Evolutionary conservation across 2,888 invertebrate genomes (phyloP), one percentile per base, ranked within the genome.

Genomic region (Cryptus viduatorius): DNA sequence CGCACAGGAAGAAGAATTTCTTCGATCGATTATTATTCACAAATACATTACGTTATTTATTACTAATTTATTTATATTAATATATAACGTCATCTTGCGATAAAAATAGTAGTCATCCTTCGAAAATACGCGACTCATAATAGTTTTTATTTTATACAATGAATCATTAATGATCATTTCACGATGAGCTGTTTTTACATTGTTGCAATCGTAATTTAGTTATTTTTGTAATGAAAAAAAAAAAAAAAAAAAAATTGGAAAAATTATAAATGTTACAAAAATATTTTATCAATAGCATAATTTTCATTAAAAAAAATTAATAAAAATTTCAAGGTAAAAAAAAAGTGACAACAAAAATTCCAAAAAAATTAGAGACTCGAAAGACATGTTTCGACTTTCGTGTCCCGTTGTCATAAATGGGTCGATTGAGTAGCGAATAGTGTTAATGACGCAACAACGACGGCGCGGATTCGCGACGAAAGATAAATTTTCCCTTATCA

Each of bases 401-500:
- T 24, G 29, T 29, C 4, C 61, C n/a, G 48, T 12, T n/a, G 29
- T n/a, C 61, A 2, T 31, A 24, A 29, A 12, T 61, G n/a, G 14
- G 7, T 31, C 31, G 61, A 61, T 61, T n/a, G 61, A 31, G 14
- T 24, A 14, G 61, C 2, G 29, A 31, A 29, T 29, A 61, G 14
- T n/a, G 31, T 14, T 48, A 68, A 68, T 81, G 72, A 31, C 10
- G 81, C 77, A 84, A 84, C 31, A 42, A 37, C 67, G n/a, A n/a
- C 65, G 80, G 81, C 80, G 68, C 67, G 29, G 77, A 73, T 84
- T 61, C 53, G 50, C 81, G 68, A 68, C 68, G 77, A 37, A 37
- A 46, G 68, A 64, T 73, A 61, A 81, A 73, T 84, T 80, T 73
- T 77, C 80, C 73, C 68, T 84, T 80, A 84, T 84, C 80, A 73